These are phyloP conservation scores for Pterois miles DNA, from an alignment of 2,797 vertebrate genomes.

Conservation along the genomic window DNA sequence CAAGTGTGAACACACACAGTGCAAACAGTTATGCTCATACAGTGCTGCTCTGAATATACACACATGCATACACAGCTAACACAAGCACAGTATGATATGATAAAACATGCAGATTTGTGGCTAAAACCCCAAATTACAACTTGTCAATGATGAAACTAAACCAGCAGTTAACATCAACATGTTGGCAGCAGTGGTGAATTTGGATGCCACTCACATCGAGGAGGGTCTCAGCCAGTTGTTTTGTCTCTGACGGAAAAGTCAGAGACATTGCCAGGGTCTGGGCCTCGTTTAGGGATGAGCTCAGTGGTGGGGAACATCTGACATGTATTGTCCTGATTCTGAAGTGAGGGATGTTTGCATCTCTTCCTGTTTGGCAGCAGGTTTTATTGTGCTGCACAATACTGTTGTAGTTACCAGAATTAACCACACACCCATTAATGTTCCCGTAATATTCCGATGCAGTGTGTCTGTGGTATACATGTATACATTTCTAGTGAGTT, in stretches of 20 bases:
- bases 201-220: constrained; percentile 11
- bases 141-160: constrained; percentile 47
- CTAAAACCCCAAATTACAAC: constrained; percentile 70
- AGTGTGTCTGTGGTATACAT: neutral
- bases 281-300: constrained; percentile 45
- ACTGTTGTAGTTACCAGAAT: neutral
- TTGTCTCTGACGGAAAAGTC: constrained; percentile 28
- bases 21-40: constrained; percentile 54
- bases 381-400: neutral
- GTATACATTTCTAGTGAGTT: no score
- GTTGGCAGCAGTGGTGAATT: constrained; percentile 20
- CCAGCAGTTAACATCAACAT: constrained; percentile 41
- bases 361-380: constrained; percentile 43
- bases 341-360: constrained; percentile 21
- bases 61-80: constrained; percentile 4
- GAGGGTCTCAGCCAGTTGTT: constrained; percentile 18
- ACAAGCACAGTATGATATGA: constrained; percentile 38
- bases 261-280: constrained; percentile 45
- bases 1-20: constrained; percentile 51
- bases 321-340: constrained; percentile 28
- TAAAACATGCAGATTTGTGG: constrained; percentile 54
- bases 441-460: neutral
- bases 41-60: constrained; percentile 6
- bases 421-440: neutral
- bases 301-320: constrained; percentile 47